phyloP scores from a whole-genome alignment of 2,888 invertebrate genomes.

The Polyommatus iphigenia region DNA sequence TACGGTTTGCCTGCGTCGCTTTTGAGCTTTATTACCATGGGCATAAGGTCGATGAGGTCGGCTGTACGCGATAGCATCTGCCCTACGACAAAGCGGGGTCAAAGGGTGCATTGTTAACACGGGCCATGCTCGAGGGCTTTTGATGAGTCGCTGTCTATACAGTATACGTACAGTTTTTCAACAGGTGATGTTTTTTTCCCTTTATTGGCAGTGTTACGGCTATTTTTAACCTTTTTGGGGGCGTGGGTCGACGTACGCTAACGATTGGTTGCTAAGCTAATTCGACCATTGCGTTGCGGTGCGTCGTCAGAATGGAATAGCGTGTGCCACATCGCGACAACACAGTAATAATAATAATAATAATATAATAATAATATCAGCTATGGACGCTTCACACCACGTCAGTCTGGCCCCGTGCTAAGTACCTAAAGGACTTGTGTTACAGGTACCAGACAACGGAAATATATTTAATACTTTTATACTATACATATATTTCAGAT shows the following conservation, averaged over 20 bases:
- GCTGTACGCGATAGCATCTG: conserved; percentile 58
- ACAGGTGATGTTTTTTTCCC: conserved; percentile 44
- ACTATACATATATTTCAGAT: too few relatives aligned
- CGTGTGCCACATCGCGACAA: too few relatives aligned
- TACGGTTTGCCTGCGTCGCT: conserved; percentile 1
- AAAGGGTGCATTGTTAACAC: conserved; percentile 77
- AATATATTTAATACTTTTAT: too few relatives aligned
- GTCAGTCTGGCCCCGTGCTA: too few relatives aligned
- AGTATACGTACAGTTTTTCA: conserved; percentile 39
- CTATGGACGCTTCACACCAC: too few relatives aligned
- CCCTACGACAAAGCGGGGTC: conserved; percentile 67
- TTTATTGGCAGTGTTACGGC: neutral
- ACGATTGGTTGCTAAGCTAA: neutral
- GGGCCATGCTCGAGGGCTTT: conserved; percentile 71
- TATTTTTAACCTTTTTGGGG: conserved; percentile 4
- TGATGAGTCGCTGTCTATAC: conserved; percentile 54
- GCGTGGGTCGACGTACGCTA: neutral
- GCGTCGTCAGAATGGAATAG: too few relatives aligned
- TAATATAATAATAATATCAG: too few relatives aligned
- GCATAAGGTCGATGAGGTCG: neutral
- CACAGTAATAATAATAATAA: too few relatives aligned
- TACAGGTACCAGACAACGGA: too few relatives aligned
- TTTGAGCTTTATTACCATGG: neutral
- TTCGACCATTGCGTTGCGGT: neutral
- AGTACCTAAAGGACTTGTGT: too few relatives aligned